phyloP scores from a whole-genome alignment of 2,113 vertebrate genomes.

The Nyctereutes procyonoides region DNA sequence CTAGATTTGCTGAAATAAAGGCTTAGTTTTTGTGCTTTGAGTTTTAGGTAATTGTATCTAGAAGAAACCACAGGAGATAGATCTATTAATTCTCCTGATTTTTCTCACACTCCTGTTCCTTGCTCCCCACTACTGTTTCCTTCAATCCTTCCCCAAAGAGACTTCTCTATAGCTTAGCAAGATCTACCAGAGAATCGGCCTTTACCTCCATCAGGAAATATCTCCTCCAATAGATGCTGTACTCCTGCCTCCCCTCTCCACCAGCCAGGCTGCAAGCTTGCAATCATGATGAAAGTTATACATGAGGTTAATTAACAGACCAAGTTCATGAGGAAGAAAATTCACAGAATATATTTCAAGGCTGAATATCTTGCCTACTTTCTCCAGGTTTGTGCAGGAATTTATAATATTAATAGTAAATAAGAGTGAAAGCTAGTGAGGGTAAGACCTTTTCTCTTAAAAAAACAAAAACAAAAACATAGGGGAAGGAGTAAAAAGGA shows the following conservation, averaged over 20 bases:
- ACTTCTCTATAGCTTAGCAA: not conserved
- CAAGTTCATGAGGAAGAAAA: constrained; percentile 20
- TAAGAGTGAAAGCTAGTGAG: not conserved
- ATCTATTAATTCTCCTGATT: constrained; percentile 13
- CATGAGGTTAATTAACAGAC: constrained; percentile 57
- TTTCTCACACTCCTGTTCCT: not conserved
- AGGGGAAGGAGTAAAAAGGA: not conserved
- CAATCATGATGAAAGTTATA: not conserved
- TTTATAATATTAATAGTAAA: not conserved
- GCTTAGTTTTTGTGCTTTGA: not conserved
- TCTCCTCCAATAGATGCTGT: not conserved
- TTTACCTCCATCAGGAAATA: not conserved
- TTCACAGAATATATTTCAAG: constrained; percentile 14
- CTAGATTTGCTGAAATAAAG: constrained; percentile 41
- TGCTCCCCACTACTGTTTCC: not conserved
- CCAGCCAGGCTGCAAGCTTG: not conserved
- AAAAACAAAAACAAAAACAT: not conserved
- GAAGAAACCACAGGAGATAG: not conserved
- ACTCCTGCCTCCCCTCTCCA: not conserved
- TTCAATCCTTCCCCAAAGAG: not conserved
- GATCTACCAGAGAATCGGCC: not conserved
- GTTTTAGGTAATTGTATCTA: constrained; percentile 35
- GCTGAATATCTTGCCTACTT: not conserved
- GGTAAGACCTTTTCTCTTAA: not conserved
- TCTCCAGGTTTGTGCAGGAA: not conserved